These are phyloP conservation scores for Sebastes steindachneri DNA, from an alignment of 2,797 vertebrate genomes.

Conservation along the genomic window DNA sequence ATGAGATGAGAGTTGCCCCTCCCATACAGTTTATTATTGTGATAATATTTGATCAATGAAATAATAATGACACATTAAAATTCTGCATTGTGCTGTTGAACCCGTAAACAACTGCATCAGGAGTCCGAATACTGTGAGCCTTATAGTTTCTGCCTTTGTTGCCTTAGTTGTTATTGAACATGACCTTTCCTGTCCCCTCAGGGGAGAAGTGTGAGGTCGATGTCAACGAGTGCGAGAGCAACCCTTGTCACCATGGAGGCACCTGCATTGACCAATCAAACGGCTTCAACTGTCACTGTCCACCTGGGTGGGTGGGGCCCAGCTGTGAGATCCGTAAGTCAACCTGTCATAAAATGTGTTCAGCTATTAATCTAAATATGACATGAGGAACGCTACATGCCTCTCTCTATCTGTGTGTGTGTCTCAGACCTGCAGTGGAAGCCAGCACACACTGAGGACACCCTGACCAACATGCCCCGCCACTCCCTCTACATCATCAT, in stretches of 20 bases:
- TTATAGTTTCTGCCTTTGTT: neutral
- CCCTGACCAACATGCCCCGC: slow-evolving; percentile 95
- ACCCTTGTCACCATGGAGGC: slow-evolving; percentile 93
- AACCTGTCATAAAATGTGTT: slow-evolving; percentile 7
- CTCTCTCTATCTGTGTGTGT: neutral
- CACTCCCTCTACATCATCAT: slow-evolving; percentile 99
- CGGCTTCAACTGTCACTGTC: slow-evolving; percentile 94
- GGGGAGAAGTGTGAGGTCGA: slow-evolving; percentile 94
- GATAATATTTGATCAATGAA: no score
- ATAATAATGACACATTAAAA: neutral
- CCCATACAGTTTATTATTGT: no score
- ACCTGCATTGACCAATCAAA: slow-evolving; percentile 95
- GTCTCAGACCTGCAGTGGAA: slow-evolving; percentile 94
- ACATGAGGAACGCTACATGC: neutral
- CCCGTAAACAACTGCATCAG: neutral
- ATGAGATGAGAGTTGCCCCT: no score
- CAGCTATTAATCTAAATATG: slow-evolving; percentile 6
- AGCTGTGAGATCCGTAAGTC: slow-evolving; percentile 98
- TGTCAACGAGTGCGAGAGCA: slow-evolving; percentile 94
- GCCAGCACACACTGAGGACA: slow-evolving; percentile 91
- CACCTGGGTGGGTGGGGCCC: slow-evolving; percentile 94
- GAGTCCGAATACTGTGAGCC: neutral
- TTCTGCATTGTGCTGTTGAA: neutral
- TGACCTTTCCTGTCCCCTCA: slow-evolving; percentile 42
- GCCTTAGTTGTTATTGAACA: slow-evolving; percentile 1